Conservation (phyloP, 2,888 invertebrate species). For the Phymatocera aterrima region DNA sequence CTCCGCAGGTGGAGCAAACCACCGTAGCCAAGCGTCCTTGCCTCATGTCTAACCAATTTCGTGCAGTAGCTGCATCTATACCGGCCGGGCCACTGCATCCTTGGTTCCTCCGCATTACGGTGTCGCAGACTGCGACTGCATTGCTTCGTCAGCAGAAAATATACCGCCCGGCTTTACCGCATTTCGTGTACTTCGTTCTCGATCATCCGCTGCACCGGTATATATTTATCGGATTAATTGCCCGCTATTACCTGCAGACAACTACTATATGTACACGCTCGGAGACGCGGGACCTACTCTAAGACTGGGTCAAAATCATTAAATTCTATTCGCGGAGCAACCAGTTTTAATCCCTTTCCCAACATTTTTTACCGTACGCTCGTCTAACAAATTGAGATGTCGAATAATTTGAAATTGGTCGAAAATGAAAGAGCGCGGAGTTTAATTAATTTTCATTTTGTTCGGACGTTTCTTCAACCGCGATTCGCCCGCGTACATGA, state of each 20-base stretch:
- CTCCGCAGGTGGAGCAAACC: slow-evolving; percentile 28
- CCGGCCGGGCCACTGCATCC: background rate
- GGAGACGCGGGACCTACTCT: no score
- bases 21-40: slow-evolving; percentile 21
- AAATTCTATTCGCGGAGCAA: background rate
- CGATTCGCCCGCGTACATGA: no score
- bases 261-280: background rate
- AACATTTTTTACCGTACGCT: no score
- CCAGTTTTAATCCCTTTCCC: background rate
- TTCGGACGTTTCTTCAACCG: no score
- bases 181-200: slow-evolving; percentile 44
- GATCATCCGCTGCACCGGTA: background rate
- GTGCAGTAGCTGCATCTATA: background rate
- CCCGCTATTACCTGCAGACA: background rate
- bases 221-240: slow-evolving; percentile 40
- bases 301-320: background rate
- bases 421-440: no score
- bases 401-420: no score
- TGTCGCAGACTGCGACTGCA: slow-evolving; percentile 33
- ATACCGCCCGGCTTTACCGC: slow-evolving; percentile 49
- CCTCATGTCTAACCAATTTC: background rate
- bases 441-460: no score
- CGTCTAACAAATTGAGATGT: no score
- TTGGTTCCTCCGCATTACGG: slow-evolving; percentile 41
- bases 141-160: slow-evolving; percentile 46